phyloP scores from a whole-genome alignment of 2,113 vertebrate species.

The Onychostoma macrolepis region DNA sequence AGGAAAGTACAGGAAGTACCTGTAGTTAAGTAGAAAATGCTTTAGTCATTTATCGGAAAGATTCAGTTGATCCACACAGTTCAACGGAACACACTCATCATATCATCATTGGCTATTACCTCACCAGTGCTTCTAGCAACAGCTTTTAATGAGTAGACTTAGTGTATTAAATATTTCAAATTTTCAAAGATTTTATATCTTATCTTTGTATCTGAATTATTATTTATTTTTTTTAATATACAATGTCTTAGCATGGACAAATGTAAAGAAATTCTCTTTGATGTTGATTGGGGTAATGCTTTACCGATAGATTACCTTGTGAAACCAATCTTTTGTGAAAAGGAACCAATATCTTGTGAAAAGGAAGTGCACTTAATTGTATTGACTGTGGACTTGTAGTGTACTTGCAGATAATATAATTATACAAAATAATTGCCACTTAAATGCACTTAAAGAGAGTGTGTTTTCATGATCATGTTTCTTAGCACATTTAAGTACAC shows the following conservation, averaged over 20 bases:
- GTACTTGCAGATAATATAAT: background rate
- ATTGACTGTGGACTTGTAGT: background rate
- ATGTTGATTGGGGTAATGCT: background rate
- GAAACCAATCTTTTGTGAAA: background rate
- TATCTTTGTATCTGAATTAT: background rate
- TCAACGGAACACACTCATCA: constrained; percentile 5
- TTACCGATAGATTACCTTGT: background rate
- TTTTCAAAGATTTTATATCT: background rate
- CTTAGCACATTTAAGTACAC: no score
- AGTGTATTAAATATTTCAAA: background rate
- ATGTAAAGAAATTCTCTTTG: background rate
- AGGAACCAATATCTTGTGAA: background rate
- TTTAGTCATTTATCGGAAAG: constrained; percentile 16
- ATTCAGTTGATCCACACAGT: background rate
- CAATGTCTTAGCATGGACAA: background rate
- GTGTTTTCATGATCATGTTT: no score
- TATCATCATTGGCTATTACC: background rate
- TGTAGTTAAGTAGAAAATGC: constrained; percentile 11
- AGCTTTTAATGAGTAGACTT: background rate
- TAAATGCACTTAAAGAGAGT: no score
- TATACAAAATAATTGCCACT: no score
- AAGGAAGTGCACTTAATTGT: background rate
- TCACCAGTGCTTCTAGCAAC: background rate
- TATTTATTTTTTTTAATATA: background rate
- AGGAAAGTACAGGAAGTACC: no score